A percentile compares a stretch with the other conserved stretches of the same genome.
Evolutionary conservation across 2,888 invertebrate species (phyloP).

Genomic region (Aricia artaxerxes): DNA sequence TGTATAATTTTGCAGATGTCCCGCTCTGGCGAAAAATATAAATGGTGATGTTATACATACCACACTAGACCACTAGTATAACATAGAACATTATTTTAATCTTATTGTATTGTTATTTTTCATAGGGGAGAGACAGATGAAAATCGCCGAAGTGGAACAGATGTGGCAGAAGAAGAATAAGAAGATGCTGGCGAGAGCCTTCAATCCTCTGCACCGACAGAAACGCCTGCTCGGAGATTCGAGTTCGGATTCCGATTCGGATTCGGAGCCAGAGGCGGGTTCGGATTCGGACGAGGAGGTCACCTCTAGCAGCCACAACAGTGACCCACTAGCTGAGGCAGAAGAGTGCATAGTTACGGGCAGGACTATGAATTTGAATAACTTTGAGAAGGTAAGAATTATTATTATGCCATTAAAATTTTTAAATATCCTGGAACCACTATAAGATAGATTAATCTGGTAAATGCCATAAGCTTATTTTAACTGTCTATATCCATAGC

Average conservation of each 20-base stretch:
- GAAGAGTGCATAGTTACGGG: constrained; percentile 87
- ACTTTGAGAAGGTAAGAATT: constrained; percentile 54
- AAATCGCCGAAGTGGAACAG: constrained; percentile 86
- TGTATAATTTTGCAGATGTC: too few relatives aligned
- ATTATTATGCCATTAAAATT: background rate
- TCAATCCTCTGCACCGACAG: constrained; percentile 57
- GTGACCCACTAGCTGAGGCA: constrained; percentile 65
- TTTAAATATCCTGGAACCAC: background rate
- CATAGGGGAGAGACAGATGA: constrained; percentile 86
- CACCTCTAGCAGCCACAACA: constrained; percentile 42
- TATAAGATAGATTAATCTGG: background rate
- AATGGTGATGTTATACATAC: too few relatives aligned
- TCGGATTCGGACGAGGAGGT: constrained; percentile 65
- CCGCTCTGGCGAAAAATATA: too few relatives aligned
- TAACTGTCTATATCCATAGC: too few relatives aligned
- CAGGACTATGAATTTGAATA: constrained; percentile 49
- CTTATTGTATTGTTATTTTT: constrained; percentile 1
- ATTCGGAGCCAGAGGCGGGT: constrained; percentile 65
- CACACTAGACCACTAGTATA: background rate
- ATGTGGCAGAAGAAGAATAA: constrained; percentile 86
- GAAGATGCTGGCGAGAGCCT: constrained; percentile 54
- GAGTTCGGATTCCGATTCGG: constrained; percentile 61
- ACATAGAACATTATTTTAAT: background rate
- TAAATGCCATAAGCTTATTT: background rate
- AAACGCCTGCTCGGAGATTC: constrained; percentile 51